phyloP scores from a whole-genome alignment of 2,113 vertebrate species.

The Tonatia bakeri region DNA sequence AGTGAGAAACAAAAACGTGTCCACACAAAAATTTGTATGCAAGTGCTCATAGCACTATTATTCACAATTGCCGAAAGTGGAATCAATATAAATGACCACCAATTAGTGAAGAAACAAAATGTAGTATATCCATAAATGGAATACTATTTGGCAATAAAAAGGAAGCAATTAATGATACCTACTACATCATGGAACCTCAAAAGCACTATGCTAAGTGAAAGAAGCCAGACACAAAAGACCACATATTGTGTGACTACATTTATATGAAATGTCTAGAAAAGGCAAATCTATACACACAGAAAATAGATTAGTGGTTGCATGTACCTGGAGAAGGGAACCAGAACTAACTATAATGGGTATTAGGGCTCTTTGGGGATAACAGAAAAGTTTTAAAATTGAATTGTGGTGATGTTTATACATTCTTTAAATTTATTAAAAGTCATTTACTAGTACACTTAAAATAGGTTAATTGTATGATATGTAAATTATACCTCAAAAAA shows the following conservation, averaged over 20 bases:
- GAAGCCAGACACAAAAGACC: neutral
- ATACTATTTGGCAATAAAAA: constrained; percentile 10
- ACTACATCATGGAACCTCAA: neutral
- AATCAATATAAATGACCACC: constrained; percentile 27
- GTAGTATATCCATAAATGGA: constrained; percentile 13
- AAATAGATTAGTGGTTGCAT: neutral
- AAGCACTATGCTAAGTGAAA: constrained; percentile 29
- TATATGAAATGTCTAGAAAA: constrained; percentile 5
- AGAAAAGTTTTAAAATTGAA: constrained; percentile 31
- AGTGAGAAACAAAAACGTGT: neutral
- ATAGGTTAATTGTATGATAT: neutral
- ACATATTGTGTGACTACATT: neutral
- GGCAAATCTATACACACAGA: constrained; percentile 10
- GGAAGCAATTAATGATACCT: neutral
- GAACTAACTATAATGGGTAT: neutral
- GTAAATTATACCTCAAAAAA: constrained; percentile 27
- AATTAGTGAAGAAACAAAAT: constrained; percentile 35
- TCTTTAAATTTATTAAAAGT: constrained; percentile 36
- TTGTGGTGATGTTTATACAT: neutral
- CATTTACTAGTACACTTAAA: constrained; percentile 26
- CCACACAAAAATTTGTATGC: neutral
- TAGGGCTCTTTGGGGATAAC: neutral
- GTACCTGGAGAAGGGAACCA: neutral
- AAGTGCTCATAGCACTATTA: constrained; percentile 34
- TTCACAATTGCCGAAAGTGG: neutral